A percentile compares a stretch with the other conserved stretches of the same genome.
These are phyloP conservation scores for Craseonycteris thonglongyai DNA, from an alignment of 2,113 vertebrate species.

Conservation along the genomic window DNA sequence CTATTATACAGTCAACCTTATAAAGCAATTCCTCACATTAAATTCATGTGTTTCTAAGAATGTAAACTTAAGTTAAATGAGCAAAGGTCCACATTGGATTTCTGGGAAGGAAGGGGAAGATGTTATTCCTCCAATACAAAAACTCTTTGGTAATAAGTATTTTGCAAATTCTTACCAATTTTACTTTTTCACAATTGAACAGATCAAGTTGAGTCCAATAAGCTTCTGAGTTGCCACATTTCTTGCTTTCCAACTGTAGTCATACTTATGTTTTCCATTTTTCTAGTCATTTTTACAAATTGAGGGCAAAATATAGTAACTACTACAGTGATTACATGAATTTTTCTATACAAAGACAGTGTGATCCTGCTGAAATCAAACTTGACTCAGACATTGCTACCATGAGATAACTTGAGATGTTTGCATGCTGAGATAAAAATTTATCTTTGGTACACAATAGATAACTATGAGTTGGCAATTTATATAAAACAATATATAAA, in stretches of 20 bases:
- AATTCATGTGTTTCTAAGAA: neutral
- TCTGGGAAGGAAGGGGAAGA: neutral
- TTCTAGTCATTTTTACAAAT: constrained; percentile 20
- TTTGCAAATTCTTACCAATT: constrained; percentile 39
- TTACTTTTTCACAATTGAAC: neutral
- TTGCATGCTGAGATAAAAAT: neutral
- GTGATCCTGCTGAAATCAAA: neutral
- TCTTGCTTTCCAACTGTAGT: neutral
- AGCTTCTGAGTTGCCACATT: neutral
- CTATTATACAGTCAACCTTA: neutral
- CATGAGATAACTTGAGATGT: neutral
- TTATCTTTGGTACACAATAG: neutral
- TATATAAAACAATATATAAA: constrained; percentile 34
- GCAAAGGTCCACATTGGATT: neutral
- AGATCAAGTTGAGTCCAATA: neutral
- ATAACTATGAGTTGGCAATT: neutral
- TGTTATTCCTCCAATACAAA: neutral
- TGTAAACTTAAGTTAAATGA: neutral
- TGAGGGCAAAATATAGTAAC: neutral
- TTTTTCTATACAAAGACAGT: neutral
- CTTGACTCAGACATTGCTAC: neutral
- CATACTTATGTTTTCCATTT: neutral
- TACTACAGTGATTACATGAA: neutral
- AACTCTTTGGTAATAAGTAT: neutral
- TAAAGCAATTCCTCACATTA: constrained; percentile 1